Base-by-base conservation (phyloP, 2,113 vertebrate genomes). In the Caloenas nicobarica region DNA sequence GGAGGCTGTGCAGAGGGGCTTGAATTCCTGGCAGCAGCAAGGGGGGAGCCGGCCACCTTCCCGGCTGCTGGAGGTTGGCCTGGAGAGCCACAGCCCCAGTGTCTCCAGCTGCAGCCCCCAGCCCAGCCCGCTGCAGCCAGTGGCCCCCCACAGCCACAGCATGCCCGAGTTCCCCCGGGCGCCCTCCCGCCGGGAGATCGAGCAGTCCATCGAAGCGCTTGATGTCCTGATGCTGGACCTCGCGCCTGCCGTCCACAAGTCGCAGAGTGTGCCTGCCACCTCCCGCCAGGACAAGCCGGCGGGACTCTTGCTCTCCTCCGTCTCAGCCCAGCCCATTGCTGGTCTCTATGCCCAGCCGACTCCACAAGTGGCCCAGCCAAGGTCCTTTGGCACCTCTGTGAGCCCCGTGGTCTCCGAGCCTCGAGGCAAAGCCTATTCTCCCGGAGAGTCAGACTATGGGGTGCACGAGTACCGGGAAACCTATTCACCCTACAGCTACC, bases 151-250 rank as follows among this genome's bases (percentile, higher is more conserved):
- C 51, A 97, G 97, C 82, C 98, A 99, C 42, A 98, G 98, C 96
- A 98, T 99, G 93, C 99, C 99, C 0, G 99, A 99, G 62, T 99
- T 99, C 86, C 99, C 99, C 2, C 97, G 98, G 29, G 98, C 98
- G 1, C 98, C 99, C 58, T 99, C 99, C 46, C 99, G 98, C 88
- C 98, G 97, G 93, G 99, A 99, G 97, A 99, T 99, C 1, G 99
- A 99, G 94, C 98, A 99, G 96, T 99, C 99, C 38, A 99, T 99
- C 0, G 99, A 99, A 97, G 98, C 99, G 5, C 98, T 99, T 10
- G 99, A 99, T 65, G 98, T 99, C 95, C 98, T 99, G 33, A 99
- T 99, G 99, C 94, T 99, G 91, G 99, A 99, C 91, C 97, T 99
- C 21, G 98, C 99, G 13, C 98, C 98, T 0, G 89, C 98, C 0